A percentile compares a stretch with the other conserved stretches of the same genome.
These are phyloP conservation scores for Dinocampus coccinellae DNA, from an alignment of 2,888 invertebrate species.

Conservation along the genomic window DNA sequence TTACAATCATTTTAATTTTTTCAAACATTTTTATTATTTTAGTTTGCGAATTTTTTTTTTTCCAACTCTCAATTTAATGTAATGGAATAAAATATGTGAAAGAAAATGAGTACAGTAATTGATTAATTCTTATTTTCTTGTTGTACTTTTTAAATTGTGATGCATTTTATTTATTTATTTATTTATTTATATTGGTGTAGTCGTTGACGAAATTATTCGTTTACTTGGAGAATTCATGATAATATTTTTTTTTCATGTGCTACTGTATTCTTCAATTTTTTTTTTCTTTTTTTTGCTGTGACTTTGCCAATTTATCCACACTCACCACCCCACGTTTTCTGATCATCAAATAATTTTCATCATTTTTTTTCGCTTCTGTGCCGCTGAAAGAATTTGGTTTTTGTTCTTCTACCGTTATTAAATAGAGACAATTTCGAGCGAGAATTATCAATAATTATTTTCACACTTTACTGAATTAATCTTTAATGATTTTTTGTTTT, in stretches of 20 bases:
- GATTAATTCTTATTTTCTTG: neutral
- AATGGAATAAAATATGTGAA: no score
- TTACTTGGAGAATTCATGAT: neutral
- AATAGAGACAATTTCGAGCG: constrained; percentile 52
- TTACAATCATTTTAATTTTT: no score
- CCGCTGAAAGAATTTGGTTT: neutral
- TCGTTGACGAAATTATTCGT: neutral
- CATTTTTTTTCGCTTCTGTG: neutral
- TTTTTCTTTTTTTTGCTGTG: neutral
- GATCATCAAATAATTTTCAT: neutral
- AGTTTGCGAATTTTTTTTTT: no score
- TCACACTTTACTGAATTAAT: no score
- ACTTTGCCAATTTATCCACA: neutral
- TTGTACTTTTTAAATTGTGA: neutral
- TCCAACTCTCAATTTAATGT: no score
- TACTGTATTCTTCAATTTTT: neutral
- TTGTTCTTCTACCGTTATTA: neutral
- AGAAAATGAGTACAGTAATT: no score
- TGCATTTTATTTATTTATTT: neutral
- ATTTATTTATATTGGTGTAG: no score
- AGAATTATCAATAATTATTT: constrained; percentile 32
- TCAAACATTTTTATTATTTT: no score
- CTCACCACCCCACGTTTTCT: neutral
- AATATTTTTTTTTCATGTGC: neutral
- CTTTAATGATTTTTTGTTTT: neutral